Evolutionary conservation across 2,888 invertebrate species (phyloP), one percentile per base, ranked within the genome.

Genomic region (Yponomeuta cagnagella): DNA sequence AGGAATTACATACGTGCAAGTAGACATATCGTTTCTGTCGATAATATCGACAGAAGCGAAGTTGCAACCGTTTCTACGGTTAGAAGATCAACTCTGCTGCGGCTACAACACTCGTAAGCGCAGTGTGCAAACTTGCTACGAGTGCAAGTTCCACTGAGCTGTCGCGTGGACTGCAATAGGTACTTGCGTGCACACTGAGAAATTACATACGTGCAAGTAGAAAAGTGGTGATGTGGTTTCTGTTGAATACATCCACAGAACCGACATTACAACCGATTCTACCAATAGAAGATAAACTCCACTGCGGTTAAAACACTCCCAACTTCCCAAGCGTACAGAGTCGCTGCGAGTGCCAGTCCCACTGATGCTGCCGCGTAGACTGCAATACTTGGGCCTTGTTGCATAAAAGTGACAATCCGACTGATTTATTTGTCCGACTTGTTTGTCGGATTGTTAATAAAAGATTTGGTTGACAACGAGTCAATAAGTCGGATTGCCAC

Each of bases 111-210:
- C 97, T 23, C 95, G 96, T 82, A 96, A 96, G 48, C 77, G 95
- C 69, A 94, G 94, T 9, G 90, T 97, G 31, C 95, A 94, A 72
- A 98, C 23, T 82, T 93, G 98, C 48, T 98, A 98, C 88, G 95
- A 96, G 78, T 98, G 98, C 94, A 97, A 97, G 88, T 98, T 98
- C 85, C 97, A 97, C 81, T 98, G 98, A 98, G 98, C 89, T 98
- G 98, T 88, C 95, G 95, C 77, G 98, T 98, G 69, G 95, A 97
- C 82, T 98, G 98, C 89, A 96, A 97, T 85, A 96, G 23, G 23
- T 23, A 23, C 23, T 23, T 23, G 23, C 23, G 23, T 1, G 23
- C 23, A 23, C 1, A 23, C 23, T 23, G 23, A 23, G 23, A 23
- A 23, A 23, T 23, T 23, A 23, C 23, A 23, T 23, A 23, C 23